Base-by-base conservation (phyloP, 2,888 invertebrate species). In the Leptarthrus brevirostris region DNA sequence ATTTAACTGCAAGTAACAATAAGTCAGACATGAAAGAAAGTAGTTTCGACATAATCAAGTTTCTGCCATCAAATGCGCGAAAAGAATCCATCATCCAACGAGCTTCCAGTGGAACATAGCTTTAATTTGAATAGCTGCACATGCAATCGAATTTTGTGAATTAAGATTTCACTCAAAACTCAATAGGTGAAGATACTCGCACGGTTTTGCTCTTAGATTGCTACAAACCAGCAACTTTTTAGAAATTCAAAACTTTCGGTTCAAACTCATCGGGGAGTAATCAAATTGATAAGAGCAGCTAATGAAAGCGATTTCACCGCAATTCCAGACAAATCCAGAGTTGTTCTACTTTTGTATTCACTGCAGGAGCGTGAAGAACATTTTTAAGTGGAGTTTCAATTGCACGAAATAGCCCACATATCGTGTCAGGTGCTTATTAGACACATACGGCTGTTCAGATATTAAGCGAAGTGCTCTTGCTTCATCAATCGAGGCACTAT, bases 61-160 rank as follows among this genome's bases (percentile, higher is more conserved):
- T 30, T 30, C 5, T 30, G 30, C 30, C 30, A 8, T 30, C 5
- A 30, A 30, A 14, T 4, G 24, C 14, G 22, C 24, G 10, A 34
- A 34, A 56, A 56, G 56, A 30, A 30, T 26, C n/a, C n/a, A 16
- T 10, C 34, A 34, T 56, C 30, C 6, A 16, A 10, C 16, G 16
- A 34, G 26, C 30, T 56, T 56, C 56, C 14, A 56, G 30, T 56
- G 56, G 56, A 56, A 14, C 56, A 56, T 30, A 56, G 26, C 26
- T 24, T 56, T 26, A 56, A 56, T 56, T 56, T 56, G 56, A 56
- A 26, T 26, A 26, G 56, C 56, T 30, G 26, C 56, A 56, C 56
- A 56, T 56, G 56, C 26, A 26, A 56, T 56, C 56, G 30, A 22
- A 56, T 34, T 56, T 56, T 8, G 16, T 24, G 56, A 56, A 56